Conservation (phyloP, 1,140 invertebrate species). For the Apolygus lucorum region DNA sequence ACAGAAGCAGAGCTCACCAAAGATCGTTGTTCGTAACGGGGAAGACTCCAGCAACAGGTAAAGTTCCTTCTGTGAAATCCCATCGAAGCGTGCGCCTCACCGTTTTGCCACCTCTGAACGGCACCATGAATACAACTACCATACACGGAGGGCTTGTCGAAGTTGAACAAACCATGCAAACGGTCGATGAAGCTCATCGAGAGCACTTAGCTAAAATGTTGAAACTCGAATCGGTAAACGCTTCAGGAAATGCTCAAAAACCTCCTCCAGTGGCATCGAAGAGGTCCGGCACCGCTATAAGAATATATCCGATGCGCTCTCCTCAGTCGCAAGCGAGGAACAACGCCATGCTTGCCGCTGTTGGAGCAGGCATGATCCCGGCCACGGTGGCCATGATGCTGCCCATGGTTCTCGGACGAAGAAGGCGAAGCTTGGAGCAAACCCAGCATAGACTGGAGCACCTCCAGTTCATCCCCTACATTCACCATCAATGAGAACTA, state of each 20-base stretch:
- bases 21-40: conserved; percentile 17
- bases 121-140: conserved; percentile 54
- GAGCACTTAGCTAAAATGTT: conserved; percentile 43
- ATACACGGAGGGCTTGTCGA: conserved; percentile 65
- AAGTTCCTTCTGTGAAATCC: conserved; percentile 22
- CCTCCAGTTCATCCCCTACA: background rate
- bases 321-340: conserved; percentile 10
- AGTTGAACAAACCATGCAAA: conserved; percentile 58
- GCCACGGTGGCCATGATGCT: conserved; percentile 70
- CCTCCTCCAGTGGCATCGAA: background rate
- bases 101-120: conserved; percentile 56
- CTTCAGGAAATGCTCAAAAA: background rate
- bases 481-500: too few relatives aligned
- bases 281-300: conserved; percentile 9
- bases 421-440: conserved; percentile 38
- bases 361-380: conserved; percentile 64
- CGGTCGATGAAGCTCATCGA: conserved; percentile 52
- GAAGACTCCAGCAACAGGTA: background rate
- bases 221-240: conserved; percentile 24
- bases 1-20: conserved; percentile 30
- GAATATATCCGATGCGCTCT: conserved; percentile 7
- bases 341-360: conserved; percentile 49
- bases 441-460: background rate
- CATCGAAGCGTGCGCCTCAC: conserved; percentile 49
- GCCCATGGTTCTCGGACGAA: conserved; percentile 58